Conservation (phyloP, 2,113 vertebrate genomes). For the Nestor notabilis region DNA sequence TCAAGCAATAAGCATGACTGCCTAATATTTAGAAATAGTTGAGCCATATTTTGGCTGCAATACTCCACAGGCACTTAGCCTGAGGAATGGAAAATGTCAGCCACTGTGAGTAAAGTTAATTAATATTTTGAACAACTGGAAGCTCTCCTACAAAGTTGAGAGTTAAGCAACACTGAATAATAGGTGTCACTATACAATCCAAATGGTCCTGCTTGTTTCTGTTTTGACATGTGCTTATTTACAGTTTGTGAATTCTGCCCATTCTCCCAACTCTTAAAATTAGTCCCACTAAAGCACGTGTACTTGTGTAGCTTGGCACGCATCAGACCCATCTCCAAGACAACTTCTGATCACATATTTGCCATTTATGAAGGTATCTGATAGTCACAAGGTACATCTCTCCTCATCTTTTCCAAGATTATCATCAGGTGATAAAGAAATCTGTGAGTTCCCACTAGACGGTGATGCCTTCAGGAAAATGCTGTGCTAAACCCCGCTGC, state of each 20-base stretch:
- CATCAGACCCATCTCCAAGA: neutral
- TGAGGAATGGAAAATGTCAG: conserved; percentile 38
- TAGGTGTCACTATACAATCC: neutral
- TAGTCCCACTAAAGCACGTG: neutral
- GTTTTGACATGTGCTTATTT: neutral
- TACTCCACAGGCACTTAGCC: conserved; percentile 15
- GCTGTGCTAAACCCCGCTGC: neutral
- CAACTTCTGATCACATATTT: fast-evolving
- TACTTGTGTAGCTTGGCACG: neutral
- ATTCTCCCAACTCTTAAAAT: neutral
- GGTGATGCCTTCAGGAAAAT: neutral
- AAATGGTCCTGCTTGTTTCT: neutral
- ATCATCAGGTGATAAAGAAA: neutral
- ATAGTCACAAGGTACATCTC: neutral
- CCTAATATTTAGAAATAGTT: neutral
- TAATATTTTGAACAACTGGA: conserved; percentile 21
- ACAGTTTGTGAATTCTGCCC: fast-evolving
- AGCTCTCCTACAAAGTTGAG: neutral
- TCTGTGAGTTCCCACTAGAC: neutral
- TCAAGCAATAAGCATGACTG: neutral
- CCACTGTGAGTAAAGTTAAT: conserved; percentile 3
- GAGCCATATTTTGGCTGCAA: conserved; percentile 4
- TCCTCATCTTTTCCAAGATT: neutral
- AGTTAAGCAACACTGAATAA: neutral
- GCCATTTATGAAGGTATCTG: neutral